phyloP scores from a whole-genome alignment of 2,797 vertebrate species.

The Enteromius unitaeniatus region DNA sequence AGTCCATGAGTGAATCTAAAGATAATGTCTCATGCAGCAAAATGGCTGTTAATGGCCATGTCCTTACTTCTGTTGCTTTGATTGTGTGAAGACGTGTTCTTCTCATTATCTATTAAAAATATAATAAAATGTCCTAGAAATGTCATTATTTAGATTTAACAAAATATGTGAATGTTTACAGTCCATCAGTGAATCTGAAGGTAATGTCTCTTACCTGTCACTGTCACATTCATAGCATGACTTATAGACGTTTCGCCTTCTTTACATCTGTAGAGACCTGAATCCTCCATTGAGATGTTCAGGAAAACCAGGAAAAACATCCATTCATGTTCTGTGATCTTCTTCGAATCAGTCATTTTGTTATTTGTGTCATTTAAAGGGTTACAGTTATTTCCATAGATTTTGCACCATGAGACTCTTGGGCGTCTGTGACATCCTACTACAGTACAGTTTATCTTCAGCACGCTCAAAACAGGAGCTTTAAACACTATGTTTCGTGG shows the following conservation, averaged over 20 bases:
- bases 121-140: neutral
- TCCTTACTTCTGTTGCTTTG: neutral
- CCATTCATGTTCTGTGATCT: too few species aligned
- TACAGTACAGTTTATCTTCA: slow-evolving; percentile 37
- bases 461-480: neutral
- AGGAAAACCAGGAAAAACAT: slow-evolving; percentile 38
- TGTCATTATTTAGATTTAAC: neutral
- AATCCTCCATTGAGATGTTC: slow-evolving; percentile 38
- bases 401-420: slow-evolving; percentile 50
- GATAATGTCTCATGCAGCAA: neutral
- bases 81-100: neutral
- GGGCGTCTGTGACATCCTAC: neutral
- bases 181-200: neutral
- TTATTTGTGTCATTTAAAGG: neutral
- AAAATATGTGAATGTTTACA: neutral
- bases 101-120: neutral
- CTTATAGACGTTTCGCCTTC: neutral
- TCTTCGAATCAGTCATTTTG: neutral
- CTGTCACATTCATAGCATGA: slow-evolving; percentile 54
- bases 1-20: neutral
- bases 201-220: slow-evolving; percentile 47
- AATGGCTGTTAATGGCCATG: neutral
- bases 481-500: slow-evolving; percentile 34
- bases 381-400: neutral
- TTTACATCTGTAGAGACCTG: slow-evolving; percentile 61